Evolutionary conservation across 1,140 invertebrate species (phyloP).

Genomic region (Zaprionus ornatus): DNA sequence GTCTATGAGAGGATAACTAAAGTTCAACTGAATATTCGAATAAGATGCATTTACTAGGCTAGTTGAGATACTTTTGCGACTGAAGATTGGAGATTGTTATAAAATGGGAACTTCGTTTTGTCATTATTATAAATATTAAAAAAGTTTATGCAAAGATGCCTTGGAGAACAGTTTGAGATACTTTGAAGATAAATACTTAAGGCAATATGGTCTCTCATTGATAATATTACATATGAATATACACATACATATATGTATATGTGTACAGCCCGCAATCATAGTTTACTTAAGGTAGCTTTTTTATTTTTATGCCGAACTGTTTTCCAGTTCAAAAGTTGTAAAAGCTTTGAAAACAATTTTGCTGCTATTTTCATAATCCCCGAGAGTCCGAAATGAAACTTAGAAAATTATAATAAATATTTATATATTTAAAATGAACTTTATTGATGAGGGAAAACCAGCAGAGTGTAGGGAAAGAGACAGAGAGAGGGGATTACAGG

Average conservation of each 20-base stretch:
- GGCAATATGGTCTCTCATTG: too few relatives aligned
- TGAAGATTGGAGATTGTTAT: background rate
- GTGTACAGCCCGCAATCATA: too few relatives aligned
- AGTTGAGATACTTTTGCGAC: background rate
- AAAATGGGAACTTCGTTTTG: too few relatives aligned
- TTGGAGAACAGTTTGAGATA: background rate
- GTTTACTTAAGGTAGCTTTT: too few relatives aligned
- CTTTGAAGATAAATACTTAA: background rate
- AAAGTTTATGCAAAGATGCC: too few relatives aligned
- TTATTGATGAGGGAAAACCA: conserved; percentile 19
- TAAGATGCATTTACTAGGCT: background rate
- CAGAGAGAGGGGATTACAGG: too few relatives aligned
- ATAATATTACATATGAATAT: too few relatives aligned
- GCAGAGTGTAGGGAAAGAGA: background rate
- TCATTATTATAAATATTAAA: too few relatives aligned
- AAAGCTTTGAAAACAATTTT: background rate
- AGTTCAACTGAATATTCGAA: too few relatives aligned
- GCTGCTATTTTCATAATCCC: background rate
- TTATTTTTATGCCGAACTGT: background rate
- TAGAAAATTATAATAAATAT: conserved; percentile 38
- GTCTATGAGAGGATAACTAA: background rate
- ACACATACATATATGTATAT: too few relatives aligned
- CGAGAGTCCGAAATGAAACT: conserved; percentile 15
- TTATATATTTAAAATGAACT: conserved; percentile 45
- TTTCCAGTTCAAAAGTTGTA: background rate